These are phyloP conservation scores for Spodoptera exigua DNA, from an alignment of 2,888 invertebrate species.

Conservation along the genomic window DNA sequence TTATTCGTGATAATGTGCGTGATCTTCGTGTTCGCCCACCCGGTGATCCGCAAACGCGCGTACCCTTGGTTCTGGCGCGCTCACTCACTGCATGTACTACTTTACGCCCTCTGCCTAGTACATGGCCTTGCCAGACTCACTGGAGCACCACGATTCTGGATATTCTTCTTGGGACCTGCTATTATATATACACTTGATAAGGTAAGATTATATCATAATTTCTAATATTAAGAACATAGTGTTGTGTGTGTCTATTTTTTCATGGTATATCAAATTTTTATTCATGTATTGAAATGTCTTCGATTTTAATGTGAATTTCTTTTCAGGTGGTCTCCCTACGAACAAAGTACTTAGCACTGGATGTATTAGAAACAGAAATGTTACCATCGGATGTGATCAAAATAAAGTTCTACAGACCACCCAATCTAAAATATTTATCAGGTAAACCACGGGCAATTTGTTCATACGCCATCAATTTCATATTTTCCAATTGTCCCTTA, in stretches of 20 bases:
- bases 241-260: too few species aligned
- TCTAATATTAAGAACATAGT: too few species aligned
- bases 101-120: conserved; percentile 95
- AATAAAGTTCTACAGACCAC: conserved; percentile 98
- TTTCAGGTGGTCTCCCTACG: conserved; percentile 95
- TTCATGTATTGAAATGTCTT: too few species aligned
- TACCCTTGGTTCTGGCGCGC: conserved; percentile 99
- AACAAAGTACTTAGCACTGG: conserved; percentile 97
- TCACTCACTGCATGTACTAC: conserved; percentile 95
- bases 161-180: conserved; percentile 97
- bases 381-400: conserved; percentile 98
- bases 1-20: conserved; percentile 97
- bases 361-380: conserved; percentile 97
- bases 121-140: conserved; percentile 97
- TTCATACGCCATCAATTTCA: too few species aligned
- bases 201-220: conserved; percentile 76
- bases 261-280: too few species aligned
- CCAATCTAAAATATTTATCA: conserved; percentile 97
- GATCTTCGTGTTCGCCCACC: conserved; percentile 99
- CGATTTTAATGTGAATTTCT: conserved; percentile 2
- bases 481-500: background rate
- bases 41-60: conserved; percentile 96
- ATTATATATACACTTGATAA: conserved; percentile 97
- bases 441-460: conserved; percentile 64
- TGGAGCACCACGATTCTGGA: conserved; percentile 97